phyloP scores from a whole-genome alignment of 1,140 invertebrate genomes.

The Pectinophora gossypiella region DNA sequence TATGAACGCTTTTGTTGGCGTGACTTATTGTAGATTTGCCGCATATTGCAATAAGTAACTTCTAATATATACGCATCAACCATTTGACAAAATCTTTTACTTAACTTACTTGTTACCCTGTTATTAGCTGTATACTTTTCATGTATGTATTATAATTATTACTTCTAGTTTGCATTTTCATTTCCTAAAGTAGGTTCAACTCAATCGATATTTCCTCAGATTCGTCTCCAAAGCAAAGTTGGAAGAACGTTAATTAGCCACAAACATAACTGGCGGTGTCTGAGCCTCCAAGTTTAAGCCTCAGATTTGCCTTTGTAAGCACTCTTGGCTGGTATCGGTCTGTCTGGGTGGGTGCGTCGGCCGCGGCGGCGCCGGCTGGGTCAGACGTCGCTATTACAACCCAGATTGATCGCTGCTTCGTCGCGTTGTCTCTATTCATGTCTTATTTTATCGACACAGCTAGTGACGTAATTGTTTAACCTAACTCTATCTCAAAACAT shows the following conservation, averaged over 20 bases:
- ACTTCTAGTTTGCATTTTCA: too few species aligned
- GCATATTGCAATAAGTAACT: too few species aligned
- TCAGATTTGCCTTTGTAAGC: background rate
- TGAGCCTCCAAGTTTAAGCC: too few species aligned
- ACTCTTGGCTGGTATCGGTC: background rate
- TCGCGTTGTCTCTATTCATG: slow-evolving; percentile 46
- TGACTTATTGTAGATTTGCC: too few species aligned
- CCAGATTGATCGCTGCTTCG: slow-evolving; percentile 62
- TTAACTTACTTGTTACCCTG: too few species aligned
- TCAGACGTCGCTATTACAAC: slow-evolving; percentile 59
- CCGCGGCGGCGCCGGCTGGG: slow-evolving; percentile 54
- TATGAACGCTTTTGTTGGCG: too few species aligned
- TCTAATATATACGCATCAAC: too few species aligned
- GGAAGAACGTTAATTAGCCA: background rate
- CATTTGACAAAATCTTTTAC: too few species aligned
- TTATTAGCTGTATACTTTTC: too few species aligned
- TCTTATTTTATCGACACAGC: slow-evolving; percentile 39
- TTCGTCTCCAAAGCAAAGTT: background rate
- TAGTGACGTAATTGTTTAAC: slow-evolving; percentile 31
- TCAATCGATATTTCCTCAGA: background rate
- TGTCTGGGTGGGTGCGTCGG: slow-evolving; percentile 40
- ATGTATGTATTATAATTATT: too few species aligned
- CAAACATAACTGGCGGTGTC: background rate
- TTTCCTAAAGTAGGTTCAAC: too few species aligned
- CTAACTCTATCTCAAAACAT: too few species aligned